These are phyloP conservation scores for Cavia porcellus DNA, from an alignment of 2,113 vertebrate species.

Conservation along the genomic window DNA sequence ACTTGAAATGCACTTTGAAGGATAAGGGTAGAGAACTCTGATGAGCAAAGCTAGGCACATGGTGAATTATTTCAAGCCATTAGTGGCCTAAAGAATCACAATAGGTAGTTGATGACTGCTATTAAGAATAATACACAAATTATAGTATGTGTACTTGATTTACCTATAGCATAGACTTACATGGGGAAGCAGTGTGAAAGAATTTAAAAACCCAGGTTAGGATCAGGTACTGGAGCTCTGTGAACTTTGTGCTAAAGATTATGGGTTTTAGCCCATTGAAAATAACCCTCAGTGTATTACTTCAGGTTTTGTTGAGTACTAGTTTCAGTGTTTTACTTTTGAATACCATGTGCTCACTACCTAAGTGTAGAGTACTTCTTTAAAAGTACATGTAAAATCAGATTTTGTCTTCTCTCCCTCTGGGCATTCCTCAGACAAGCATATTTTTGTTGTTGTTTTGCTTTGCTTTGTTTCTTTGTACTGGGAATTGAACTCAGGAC, in stretches of 20 bases:
- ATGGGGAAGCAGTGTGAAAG: background rate
- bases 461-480: no score
- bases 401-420: background rate
- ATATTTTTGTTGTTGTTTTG: background rate
- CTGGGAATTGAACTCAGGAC: no score
- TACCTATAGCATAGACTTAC: background rate
- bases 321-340: background rate
- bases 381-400: background rate
- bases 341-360: background rate
- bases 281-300: background rate
- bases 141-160: background rate
- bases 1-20: background rate
- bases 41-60: background rate
- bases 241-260: background rate
- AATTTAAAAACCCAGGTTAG: background rate
- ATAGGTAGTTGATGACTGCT: background rate
- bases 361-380: background rate
- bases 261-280: background rate
- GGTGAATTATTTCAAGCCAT: background rate
- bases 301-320: background rate
- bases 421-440: background rate
- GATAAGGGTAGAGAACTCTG: background rate
- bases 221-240: background rate
- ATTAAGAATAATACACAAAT: background rate
- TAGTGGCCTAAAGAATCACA: background rate